Base-by-base conservation (phyloP, 2,113 vertebrate species). In the Pithys albifrons region DNA sequence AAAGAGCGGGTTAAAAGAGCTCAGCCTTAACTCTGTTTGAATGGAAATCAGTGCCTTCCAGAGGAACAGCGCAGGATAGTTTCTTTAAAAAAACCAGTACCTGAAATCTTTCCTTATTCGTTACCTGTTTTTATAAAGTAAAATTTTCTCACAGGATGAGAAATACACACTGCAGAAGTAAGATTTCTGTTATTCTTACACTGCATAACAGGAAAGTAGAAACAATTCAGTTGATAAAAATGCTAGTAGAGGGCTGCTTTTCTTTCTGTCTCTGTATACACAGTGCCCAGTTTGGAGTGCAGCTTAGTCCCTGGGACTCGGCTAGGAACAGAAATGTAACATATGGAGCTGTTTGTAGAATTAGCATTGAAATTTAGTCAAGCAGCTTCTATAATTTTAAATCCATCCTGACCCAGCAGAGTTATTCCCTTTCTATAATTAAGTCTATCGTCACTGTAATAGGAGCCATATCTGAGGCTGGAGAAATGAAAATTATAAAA, bases 371-470 rank as follows among this genome's bases (percentile, higher is more conserved):
- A 95, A 93, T 90, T 73, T 62, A 91, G 87, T 87, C 89, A 82
- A 89, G 51, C 51, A 95, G 35, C 51, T 93, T 76, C 76, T 88
- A 43, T 72, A 79, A 85, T 90, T 97, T 94, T 67, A 67, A 77
- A 95, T 74, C 41, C 1, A 2, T 85, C 73, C 58, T 89, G 75
- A 85, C n/a, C 64, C 65, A 85, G 85, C 33, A 80, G 58, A 95
- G 74, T 88, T 89, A 80, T 73, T 93, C 49, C 31, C 27, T 43
- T 93, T 61, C 37, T 64, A 66, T 85, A 79, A 93, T 88, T 70
- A 88, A 70, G 51, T 45, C 70, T 73, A 51, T 41, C 4, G 0
- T 54, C 51, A 17, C 78, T 76, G 54, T 79, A 88, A 64, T 7
- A 54, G 23, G 16, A 76, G 62, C 20, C 0, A 0, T 41, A 75